phyloP scores from a whole-genome alignment of 2,797 vertebrate genomes.

The Micropoecilia bifurca region DNA sequence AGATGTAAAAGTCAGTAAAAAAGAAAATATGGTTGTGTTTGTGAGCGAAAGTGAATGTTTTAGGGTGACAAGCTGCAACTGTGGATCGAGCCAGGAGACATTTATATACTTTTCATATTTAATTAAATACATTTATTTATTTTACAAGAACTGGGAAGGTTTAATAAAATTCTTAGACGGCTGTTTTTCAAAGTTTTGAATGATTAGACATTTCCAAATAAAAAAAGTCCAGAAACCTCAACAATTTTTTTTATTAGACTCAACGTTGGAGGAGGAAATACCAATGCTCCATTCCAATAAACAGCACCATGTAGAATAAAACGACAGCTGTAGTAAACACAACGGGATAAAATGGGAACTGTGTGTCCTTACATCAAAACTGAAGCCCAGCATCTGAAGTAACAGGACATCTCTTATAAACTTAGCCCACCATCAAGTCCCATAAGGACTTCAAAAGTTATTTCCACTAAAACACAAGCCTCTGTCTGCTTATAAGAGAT shows the following conservation, averaged over 20 bases:
- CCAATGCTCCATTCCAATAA: not conserved
- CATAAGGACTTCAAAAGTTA: not conserved
- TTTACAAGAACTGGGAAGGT: slow-evolving; percentile 59
- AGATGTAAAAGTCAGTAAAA: slow-evolving; percentile 60
- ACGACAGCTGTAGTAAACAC: slow-evolving; percentile 45
- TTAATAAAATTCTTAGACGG: slow-evolving; percentile 17
- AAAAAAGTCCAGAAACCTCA: slow-evolving; percentile 2
- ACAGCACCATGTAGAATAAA: slow-evolving; percentile 5
- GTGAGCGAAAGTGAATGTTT: slow-evolving; percentile 72
- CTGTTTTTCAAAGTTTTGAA: slow-evolving; percentile 45
- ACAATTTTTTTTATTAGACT: not conserved
- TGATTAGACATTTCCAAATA: slow-evolving; percentile 21
- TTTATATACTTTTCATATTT: slow-evolving; percentile 81
- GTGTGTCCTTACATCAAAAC: not conserved
- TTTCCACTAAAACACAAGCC: not conserved
- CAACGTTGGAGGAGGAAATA: not conserved
- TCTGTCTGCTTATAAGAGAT: not conserved
- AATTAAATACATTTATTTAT: slow-evolving; percentile 84
- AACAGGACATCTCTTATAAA: slow-evolving; percentile 14
- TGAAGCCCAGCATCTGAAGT: slow-evolving; percentile 17
- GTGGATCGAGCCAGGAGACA: slow-evolving; percentile 73
- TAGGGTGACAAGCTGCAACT: slow-evolving; percentile 83
- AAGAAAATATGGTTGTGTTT: slow-evolving; percentile 39
- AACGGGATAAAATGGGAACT: slow-evolving; percentile 40
- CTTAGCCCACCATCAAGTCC: not conserved